phyloP scores from a whole-genome alignment of 1,140 invertebrate species.

The Aphaenogaster rudis region DNA sequence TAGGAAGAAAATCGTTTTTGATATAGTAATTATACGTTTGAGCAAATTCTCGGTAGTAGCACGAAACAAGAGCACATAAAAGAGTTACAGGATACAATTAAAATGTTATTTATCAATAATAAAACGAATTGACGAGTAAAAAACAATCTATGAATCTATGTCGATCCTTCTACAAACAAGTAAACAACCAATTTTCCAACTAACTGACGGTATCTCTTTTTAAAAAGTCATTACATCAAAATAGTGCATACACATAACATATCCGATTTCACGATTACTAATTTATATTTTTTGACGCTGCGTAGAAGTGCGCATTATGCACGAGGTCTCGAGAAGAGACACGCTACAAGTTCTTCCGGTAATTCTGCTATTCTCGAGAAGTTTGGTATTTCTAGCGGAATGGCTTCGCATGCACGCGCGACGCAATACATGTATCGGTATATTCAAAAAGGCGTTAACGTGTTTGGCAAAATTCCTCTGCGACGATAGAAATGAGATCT shows the following conservation, averaged over 20 bases:
- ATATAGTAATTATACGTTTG: not conserved
- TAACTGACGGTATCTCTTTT: not conserved
- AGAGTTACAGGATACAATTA: not conserved
- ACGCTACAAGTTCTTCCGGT: not conserved
- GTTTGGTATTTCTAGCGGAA: constrained; percentile 14
- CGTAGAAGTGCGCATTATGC: not conserved
- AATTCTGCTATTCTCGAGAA: not conserved
- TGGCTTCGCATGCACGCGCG: not conserved
- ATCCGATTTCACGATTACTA: not conserved
- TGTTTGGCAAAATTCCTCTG: constrained; percentile 32
- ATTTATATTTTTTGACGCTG: not conserved
- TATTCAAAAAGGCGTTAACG: constrained; percentile 10
- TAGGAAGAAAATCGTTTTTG: not conserved
- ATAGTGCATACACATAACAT: not conserved
- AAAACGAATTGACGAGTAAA: not conserved
- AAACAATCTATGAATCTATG: not conserved
- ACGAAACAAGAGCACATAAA: not conserved
- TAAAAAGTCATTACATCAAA: not conserved
- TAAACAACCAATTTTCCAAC: not conserved
- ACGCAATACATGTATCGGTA: not conserved
- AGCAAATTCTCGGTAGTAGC: not conserved
- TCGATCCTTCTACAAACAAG: not conserved
- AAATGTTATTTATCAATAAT: constrained; percentile 9
- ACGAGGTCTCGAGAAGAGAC: not conserved
- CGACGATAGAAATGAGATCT: not conserved